Conservation (phyloP, 2,113 vertebrate genomes). For the Cnemophilus loriae region DNA sequence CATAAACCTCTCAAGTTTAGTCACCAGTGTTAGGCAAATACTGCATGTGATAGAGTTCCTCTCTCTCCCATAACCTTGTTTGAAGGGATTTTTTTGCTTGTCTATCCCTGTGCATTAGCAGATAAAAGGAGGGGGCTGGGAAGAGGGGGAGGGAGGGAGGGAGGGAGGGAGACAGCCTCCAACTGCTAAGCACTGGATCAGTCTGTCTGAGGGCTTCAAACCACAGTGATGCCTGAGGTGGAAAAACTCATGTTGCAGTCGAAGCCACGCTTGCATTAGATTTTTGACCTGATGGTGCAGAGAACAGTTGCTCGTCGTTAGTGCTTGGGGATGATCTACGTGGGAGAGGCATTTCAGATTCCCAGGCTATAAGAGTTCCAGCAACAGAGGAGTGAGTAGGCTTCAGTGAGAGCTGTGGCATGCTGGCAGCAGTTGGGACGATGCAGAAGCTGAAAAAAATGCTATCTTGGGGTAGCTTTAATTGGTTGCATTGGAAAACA, state of each 20-base stretch:
- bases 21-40: conserved; percentile 4
- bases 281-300: conserved; percentile 5
- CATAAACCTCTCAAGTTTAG: conserved; percentile 21
- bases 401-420: conserved; percentile 31
- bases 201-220: not conserved
- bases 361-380: conserved; percentile 2
- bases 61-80: conserved; percentile 24
- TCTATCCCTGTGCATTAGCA: not conserved
- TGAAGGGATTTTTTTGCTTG: conserved; percentile 31
- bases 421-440: conserved; percentile 34
- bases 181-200: not conserved
- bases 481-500: conserved; percentile 54
- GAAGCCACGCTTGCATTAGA: not conserved
- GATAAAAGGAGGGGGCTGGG: not conserved
- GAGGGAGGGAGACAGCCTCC: not conserved
- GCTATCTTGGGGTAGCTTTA: conserved; percentile 42
- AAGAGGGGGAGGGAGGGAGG: not conserved
- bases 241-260: not conserved
- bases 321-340: not conserved
- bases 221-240: not conserved
- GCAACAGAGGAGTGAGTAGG: conserved; percentile 45
- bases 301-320: not conserved
- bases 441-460: conserved; percentile 18
- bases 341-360: conserved; percentile 46
- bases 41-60: not conserved